Conservation (phyloP, 2,113 vertebrate genomes). For the Calidris pygmaea region DNA sequence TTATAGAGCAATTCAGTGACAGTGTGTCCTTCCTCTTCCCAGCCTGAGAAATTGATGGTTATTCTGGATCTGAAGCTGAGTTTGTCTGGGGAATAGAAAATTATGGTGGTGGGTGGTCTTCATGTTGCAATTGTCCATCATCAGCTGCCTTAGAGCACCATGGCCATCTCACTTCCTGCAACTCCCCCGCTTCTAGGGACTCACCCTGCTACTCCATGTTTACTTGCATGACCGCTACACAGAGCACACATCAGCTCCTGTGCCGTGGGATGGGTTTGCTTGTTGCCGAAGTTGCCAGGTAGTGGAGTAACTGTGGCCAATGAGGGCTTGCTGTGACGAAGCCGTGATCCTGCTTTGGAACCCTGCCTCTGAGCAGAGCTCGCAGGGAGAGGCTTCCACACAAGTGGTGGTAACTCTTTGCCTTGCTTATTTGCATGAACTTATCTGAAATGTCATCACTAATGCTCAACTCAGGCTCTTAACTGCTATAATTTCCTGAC, state of each 20-base stretch:
- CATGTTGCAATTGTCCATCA: not conserved
- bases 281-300: not conserved
- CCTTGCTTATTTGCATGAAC: not conserved
- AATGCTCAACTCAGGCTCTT: not conserved
- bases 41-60: not conserved
- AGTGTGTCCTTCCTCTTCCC: not conserved
- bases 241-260: fast-evolving
- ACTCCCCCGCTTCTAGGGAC: not conserved
- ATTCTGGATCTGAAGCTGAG: not conserved
- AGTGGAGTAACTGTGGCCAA: not conserved
- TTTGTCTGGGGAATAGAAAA: not conserved
- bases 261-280: not conserved
- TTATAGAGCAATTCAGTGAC: not conserved
- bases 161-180: not conserved
- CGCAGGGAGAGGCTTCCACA: not conserved
- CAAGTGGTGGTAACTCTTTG: not conserved
- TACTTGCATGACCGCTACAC: not conserved
- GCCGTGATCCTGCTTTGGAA: not conserved
- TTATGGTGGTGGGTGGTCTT: not conserved
- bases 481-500: not conserved
- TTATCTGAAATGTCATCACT: not conserved
- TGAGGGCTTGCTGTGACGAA: not conserved
- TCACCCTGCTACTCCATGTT: fast-evolving
- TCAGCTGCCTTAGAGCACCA: not conserved
- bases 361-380: not conserved